Base-by-base conservation (phyloP, 2,113 vertebrate genomes). In the Corydoras maculifer region DNA sequence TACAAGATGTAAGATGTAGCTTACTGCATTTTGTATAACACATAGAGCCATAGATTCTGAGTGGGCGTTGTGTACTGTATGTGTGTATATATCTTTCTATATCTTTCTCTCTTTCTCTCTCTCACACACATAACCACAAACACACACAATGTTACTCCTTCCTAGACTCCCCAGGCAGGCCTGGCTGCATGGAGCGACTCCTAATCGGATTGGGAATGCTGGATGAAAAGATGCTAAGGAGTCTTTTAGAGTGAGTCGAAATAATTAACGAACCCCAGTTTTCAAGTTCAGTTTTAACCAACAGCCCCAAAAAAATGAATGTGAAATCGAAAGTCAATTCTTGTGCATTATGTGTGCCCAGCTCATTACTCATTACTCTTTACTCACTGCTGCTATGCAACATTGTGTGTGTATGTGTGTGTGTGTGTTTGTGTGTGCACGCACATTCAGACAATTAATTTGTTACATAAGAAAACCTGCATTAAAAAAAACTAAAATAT, bases 131-230 rank as follows among this genome's bases (percentile, higher is more conserved):
- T 9, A 49, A 12, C 10, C 59, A 66, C 12, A 32, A 18, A 15
- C 51, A 53, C 48, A 29, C 10, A 53, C 9, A 12, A 14, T 53
- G 51, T 53, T 53, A 53, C 13, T 53, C 51, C 51, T 3, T 53
- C 51, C 51, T 3, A 53, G 51, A 53, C 51, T 53, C 30, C 63
- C 62, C 62, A 9, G 49, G 62, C 15, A 5, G 25, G 62, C 15
- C 48, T 51, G 63, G 11, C 25, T 31, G 50, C 49, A 51, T 14
- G 25, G 49, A 53, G 7, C 5, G 51, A 67, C 30, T 32, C 30
- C 31, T 67, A 67, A 57, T 55, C 51, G 31, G 65, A 15, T 67
- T 67, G 51, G 30, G 15, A 14, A 31, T 67, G 14, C 25, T 12
- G 29, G 13, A 67, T 55, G 51, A 15, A 10, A 29, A 67, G 65